Evolutionary conservation across 2,888 invertebrate species (phyloP), one percentile per base, ranked within the genome.

Genomic region (Gymnocheta viridis): DNA sequence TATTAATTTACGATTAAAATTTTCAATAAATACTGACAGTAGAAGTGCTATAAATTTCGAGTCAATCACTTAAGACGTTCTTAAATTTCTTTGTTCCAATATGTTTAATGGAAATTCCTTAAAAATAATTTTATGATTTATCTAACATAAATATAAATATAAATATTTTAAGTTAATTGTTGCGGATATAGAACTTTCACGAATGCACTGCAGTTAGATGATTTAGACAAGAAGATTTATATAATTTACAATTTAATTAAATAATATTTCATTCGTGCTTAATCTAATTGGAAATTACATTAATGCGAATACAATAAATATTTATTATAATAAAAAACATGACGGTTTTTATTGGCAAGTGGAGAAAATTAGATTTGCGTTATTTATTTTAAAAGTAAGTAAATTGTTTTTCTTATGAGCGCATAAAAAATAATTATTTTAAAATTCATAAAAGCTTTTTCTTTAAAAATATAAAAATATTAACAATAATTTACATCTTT

Each of bases 31-130:
- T 69, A 47, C 64, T 29, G 44, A 41, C 60, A 66, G 5, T 35
- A n/a, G 41, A 74, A 64, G 69, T 79, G 78, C 56, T 74, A 47
- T 64, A 66, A 78, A 66, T 44, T 70, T 35, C 19, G 19, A 47
- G 3, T 35, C 24, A 58, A 41, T 74, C n/a, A 74, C 1, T 27
- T 14, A 17, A 12, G n/a, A 24, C 17, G 38, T 22, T 41, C 27
- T 41, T 32, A n/a, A 2, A 2, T 14, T 17, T 35, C 60, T 7
- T 17, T 44, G 38, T 29, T 6, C 24, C 9, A 38, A 38, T 38
- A 38, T 38, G 22, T 24, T 38, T 54, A 2, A 66, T 44, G 64
- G 66, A 32, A 66, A 56, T 66, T 66, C 12, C 66, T 9, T 44
- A 12, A n/a, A 1, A 27, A 29, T 22, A 44, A 41, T 38, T n/a